Evolutionary conservation across 2,797 vertebrate species (phyloP).

Genomic region (Diceros bicornis): DNA sequence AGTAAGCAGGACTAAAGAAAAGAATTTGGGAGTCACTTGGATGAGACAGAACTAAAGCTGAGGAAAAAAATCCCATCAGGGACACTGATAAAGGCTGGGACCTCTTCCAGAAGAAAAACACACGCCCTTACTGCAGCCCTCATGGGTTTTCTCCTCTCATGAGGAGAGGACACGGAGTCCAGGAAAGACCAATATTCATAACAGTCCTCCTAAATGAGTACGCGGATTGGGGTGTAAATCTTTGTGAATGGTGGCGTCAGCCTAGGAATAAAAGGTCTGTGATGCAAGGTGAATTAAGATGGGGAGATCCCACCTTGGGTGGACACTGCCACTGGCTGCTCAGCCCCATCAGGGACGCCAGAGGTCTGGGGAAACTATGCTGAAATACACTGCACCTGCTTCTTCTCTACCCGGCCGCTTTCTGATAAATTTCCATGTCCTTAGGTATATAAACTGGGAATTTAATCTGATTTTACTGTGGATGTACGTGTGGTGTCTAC

Average conservation of each 20-base stretch:
- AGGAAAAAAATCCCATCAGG: background rate
- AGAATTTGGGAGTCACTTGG: background rate
- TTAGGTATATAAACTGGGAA: background rate
- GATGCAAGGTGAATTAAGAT: background rate
- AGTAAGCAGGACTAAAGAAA: constrained; percentile 28
- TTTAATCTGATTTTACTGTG: constrained; percentile 37
- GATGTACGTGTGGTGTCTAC: background rate
- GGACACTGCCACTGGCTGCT: background rate
- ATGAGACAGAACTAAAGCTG: background rate
- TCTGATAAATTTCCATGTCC: background rate
- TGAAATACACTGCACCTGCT: background rate
- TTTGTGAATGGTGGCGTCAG: background rate
- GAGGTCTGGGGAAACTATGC: background rate
- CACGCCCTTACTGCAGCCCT: background rate
- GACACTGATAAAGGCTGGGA: background rate
- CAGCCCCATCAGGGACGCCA: background rate
- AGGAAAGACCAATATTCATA: background rate
- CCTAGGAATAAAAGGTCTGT: background rate
- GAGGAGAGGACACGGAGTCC: background rate
- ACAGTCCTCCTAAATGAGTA: background rate
- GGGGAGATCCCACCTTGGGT: background rate
- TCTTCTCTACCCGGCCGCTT: background rate
- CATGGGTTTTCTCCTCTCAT: background rate
- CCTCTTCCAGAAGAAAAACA: background rate
- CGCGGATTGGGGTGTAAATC: background rate